These are phyloP conservation scores for Drosophila seguyi DNA, from an alignment of 1,140 invertebrate genomes.

Conservation along the genomic window DNA sequence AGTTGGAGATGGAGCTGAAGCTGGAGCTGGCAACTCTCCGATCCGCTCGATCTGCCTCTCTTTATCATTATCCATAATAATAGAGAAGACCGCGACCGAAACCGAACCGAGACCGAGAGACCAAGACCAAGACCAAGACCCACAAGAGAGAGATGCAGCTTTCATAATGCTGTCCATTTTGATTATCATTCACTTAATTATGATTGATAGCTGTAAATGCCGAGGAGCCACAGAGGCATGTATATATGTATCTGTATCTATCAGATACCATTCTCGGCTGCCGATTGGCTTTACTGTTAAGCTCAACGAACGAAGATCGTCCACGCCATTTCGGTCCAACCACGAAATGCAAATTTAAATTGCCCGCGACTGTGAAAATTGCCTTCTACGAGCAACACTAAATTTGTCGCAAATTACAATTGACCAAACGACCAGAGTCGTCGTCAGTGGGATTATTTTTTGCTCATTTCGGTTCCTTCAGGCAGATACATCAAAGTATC, in stretches of 20 bases:
- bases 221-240: constrained; percentile 50
- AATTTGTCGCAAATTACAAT: constrained; percentile 75
- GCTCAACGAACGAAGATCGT: constrained; percentile 40
- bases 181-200: constrained; percentile 84
- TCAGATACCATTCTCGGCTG: constrained; percentile 64
- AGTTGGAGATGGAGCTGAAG: background rate
- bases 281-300: constrained; percentile 78
- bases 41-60: constrained; percentile 69
- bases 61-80: constrained; percentile 80
- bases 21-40: constrained; percentile 45
- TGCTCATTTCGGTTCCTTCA: background rate
- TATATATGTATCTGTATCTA: constrained; percentile 42
- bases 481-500: constrained; percentile 37
- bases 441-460: background rate
- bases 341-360: constrained; percentile 46
- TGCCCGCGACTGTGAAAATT: constrained; percentile 35
- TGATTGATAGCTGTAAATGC: constrained; percentile 83
- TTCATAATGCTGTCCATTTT: constrained; percentile 80
- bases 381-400: constrained; percentile 31
- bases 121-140: constrained; percentile 28
- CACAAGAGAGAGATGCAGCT: constrained; percentile 39
- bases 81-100: constrained; percentile 39
- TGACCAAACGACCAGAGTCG: constrained; percentile 21
- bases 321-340: constrained; percentile 30
- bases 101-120: constrained; percentile 15